A percentile compares a stretch with the other conserved stretches of the same genome.
Evolutionary conservation across 2,888 invertebrate species (phyloP).

Genomic region (Aquatica leii): DNA sequence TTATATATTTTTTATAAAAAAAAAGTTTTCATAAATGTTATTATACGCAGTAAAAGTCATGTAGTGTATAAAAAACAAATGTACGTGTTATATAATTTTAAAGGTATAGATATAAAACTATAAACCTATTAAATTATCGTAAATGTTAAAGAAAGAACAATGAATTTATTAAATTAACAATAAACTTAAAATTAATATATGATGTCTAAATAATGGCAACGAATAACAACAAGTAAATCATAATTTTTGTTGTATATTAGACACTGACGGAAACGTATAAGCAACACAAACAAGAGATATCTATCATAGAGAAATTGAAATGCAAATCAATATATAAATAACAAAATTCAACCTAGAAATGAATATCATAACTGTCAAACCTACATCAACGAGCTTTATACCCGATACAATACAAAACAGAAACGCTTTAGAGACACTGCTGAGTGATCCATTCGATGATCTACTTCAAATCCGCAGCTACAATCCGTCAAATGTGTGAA

Average conservation of each 20-base stretch:
- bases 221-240: too few species aligned
- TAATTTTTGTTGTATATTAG: constrained; percentile 22
- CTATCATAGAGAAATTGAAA: constrained; percentile 44
- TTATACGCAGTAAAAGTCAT: too few species aligned
- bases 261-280: constrained; percentile 18
- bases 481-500: constrained; percentile 54
- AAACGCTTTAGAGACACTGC: constrained; percentile 35
- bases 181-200: not conserved
- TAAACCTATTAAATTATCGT: too few species aligned
- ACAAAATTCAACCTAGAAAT: constrained; percentile 49
- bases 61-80: too few species aligned
- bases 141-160: too few species aligned
- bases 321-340: constrained; percentile 51
- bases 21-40: too few species aligned
- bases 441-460: constrained; percentile 49
- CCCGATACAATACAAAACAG: constrained; percentile 36
- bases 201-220: not conserved
- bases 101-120: too few species aligned
- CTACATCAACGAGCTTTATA: constrained; percentile 48
- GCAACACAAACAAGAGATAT: constrained; percentile 32
- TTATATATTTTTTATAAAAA: too few species aligned
- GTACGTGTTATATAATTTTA: too few species aligned
- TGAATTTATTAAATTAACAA: too few species aligned
- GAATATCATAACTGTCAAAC: constrained; percentile 54
- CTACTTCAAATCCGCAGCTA: constrained; percentile 55